phyloP scores from a whole-genome alignment of 2,888 invertebrate species.

The Dendrolimus pini region DNA sequence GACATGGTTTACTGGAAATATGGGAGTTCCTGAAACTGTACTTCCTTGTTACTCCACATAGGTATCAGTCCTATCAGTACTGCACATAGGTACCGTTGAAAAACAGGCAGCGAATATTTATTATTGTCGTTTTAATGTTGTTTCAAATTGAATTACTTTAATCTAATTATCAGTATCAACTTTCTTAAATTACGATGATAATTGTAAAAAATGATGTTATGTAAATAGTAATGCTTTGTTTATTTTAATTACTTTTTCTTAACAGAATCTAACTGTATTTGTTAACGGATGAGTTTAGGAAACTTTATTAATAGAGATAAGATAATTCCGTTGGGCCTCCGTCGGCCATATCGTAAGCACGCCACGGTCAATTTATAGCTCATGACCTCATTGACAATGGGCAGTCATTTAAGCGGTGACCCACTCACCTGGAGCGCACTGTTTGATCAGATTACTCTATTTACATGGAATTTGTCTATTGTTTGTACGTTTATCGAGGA shows the following conservation, averaged over 20 bases:
- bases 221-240: no score
- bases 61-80: no score
- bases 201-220: no score
- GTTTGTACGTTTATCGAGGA: not conserved
- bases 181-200: no score
- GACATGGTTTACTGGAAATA: not conserved
- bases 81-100: not conserved
- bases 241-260: no score
- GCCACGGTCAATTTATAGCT: conserved; percentile 15
- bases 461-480: conserved; percentile 2
- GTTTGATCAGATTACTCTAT: conserved; percentile 6
- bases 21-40: not conserved
- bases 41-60: not conserved
- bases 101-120: not conserved
- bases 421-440: conserved; percentile 37
- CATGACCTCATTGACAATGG: conserved; percentile 56
- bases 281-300: no score
- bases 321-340: not conserved
- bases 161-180: no score
- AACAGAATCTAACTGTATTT: no score
- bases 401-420: conserved; percentile 48
- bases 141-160: no score
- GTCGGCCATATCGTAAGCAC: not conserved
- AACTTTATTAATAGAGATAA: not conserved
- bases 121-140: no score